Evolutionary conservation across 2,797 vertebrate species (phyloP).

Genomic region (Arremon brunneinucha): DNA sequence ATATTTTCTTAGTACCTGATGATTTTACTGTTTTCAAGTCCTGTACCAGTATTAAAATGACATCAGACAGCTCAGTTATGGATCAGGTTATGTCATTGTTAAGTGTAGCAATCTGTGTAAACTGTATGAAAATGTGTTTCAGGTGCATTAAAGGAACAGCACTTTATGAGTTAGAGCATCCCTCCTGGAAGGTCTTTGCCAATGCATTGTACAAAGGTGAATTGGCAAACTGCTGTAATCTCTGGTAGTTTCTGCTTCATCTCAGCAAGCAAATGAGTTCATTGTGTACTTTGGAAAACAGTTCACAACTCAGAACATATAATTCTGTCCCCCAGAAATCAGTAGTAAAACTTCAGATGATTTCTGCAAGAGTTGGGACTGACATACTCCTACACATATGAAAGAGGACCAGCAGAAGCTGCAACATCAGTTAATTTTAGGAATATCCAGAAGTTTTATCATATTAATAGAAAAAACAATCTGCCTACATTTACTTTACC

Average conservation of each 20-base stretch:
- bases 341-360: not conserved
- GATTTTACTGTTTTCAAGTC: not conserved
- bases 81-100: not conserved
- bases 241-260: not conserved
- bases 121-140: not conserved
- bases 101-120: not conserved
- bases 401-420: not conserved
- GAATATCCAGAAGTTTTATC: not conserved
- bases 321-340: not conserved
- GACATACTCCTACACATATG: rapidly evolving
- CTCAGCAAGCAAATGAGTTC: not conserved
- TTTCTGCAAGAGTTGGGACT: not conserved
- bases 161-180: not conserved
- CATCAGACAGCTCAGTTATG: not conserved
- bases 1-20: not conserved
- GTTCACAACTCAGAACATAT: not conserved
- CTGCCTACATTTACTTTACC: not conserved
- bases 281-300: not conserved
- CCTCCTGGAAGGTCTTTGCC: not conserved
- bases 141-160: not conserved
- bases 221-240: not conserved
- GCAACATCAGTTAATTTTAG: not conserved
- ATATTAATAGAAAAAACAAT: not conserved
- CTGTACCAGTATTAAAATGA: not conserved
- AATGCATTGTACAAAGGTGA: not conserved